phyloP scores from a whole-genome alignment of 2,797 vertebrate genomes.

The Chiloscyllium punctatum region DNA sequence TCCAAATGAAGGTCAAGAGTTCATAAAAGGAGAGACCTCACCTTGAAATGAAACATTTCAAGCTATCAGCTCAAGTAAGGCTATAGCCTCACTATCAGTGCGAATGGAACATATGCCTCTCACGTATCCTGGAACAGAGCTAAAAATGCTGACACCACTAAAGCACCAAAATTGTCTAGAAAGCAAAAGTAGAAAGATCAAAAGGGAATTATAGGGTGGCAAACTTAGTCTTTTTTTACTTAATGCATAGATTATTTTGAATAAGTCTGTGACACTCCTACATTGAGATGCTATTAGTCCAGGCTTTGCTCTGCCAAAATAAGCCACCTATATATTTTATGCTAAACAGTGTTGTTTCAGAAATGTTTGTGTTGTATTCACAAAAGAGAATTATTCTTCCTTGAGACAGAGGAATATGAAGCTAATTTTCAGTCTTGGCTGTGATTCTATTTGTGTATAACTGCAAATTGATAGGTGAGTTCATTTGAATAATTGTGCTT shows the following conservation, averaged over 20 bases:
- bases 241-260: not conserved
- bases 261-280: not conserved
- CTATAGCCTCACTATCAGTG: not conserved
- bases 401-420: not conserved
- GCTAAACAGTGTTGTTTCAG: not conserved
- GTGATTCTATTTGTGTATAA: not conserved
- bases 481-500: not conserved
- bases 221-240: not conserved
- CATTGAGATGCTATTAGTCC: not conserved
- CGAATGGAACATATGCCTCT: not conserved
- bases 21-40: not conserved
- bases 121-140: not conserved
- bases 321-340: not conserved
- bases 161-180: not conserved
- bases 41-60: not conserved
- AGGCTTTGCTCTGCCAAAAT: not conserved
- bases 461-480: not conserved
- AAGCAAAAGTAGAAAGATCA: slow-evolving; percentile 16
- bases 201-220: not conserved
- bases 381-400: not conserved
- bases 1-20: not conserved
- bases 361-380: not conserved
- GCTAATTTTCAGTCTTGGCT: not conserved
- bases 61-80: not conserved
- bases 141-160: slow-evolving; percentile 7